phyloP scores from a whole-genome alignment of 2,888 invertebrate species.

The Rhogogaster chlorosoma region DNA sequence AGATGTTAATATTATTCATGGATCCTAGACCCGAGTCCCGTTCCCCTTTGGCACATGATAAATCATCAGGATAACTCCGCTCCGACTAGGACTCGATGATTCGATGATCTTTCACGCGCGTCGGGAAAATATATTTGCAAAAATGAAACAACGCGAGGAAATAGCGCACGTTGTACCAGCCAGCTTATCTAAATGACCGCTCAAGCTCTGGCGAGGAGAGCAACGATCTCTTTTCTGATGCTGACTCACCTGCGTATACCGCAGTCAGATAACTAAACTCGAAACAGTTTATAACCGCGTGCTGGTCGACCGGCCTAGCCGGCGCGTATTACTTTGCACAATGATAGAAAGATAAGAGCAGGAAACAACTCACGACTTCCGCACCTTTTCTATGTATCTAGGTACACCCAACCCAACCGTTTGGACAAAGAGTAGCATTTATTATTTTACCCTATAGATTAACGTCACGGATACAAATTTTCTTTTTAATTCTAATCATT shows the following conservation, averaged over 20 bases:
- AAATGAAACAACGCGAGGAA: slow-evolving; percentile 19
- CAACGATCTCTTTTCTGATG: slow-evolving; percentile 36
- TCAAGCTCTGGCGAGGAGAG: slow-evolving; percentile 3
- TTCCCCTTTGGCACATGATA: background rate
- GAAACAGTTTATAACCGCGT: slow-evolving; percentile 29
- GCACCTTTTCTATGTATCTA: slow-evolving; percentile 37
- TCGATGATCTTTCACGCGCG: background rate
- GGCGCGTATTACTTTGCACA: slow-evolving; percentile 51
- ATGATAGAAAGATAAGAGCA: slow-evolving; percentile 53
- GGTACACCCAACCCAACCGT: background rate
- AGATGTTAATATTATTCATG: slow-evolving; percentile 17
- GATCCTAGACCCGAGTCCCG: background rate
- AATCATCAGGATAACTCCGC: background rate
- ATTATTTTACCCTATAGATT: slow-evolving; percentile 8
- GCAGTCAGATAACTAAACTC: slow-evolving; percentile 34
- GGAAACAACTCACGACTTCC: slow-evolving; percentile 52
- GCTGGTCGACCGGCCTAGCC: background rate
- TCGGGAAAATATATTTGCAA: background rate
- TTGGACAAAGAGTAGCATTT: slow-evolving; percentile 41
- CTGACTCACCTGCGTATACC: slow-evolving; percentile 35
- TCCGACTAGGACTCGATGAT: background rate
- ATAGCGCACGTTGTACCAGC: background rate
- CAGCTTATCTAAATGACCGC: slow-evolving; percentile 42
- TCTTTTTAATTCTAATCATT: background rate
- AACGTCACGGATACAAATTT: background rate